Evolutionary conservation across 2,888 invertebrate species (phyloP).

Genomic region (Cantharis nigra): DNA sequence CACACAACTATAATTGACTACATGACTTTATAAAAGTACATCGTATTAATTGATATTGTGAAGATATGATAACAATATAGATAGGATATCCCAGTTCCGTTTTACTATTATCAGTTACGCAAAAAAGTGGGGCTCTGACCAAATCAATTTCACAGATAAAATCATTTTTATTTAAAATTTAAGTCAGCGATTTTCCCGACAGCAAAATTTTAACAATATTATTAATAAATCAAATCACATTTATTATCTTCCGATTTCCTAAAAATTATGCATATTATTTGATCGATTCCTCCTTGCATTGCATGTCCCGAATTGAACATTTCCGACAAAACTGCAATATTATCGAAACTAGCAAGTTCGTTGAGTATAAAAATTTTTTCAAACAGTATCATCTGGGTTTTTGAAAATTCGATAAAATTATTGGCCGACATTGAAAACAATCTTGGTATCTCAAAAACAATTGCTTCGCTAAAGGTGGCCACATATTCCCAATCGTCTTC

Average conservation of each 20-base stretch:
- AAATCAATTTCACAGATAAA: too few species aligned
- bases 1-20: not conserved
- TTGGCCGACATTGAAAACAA: slow-evolving; percentile 13
- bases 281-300: slow-evolving; percentile 7
- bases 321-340: slow-evolving; percentile 14
- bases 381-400: slow-evolving; percentile 11
- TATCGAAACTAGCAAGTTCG: slow-evolving; percentile 17
- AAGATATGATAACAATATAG: too few species aligned
- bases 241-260: not conserved
- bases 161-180: too few species aligned
- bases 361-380: slow-evolving; percentile 22
- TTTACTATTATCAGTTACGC: too few species aligned
- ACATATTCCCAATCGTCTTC: slow-evolving; percentile 1
- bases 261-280: not conserved
- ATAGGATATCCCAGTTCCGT: too few species aligned
- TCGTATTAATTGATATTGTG: too few species aligned
- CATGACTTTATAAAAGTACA: too few species aligned
- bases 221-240: not conserved
- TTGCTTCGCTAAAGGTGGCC: slow-evolving; percentile 9
- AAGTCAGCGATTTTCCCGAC: too few species aligned
- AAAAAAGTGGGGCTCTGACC: too few species aligned
- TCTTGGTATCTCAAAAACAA: slow-evolving; percentile 10
- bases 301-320: slow-evolving; percentile 20
- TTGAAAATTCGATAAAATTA: slow-evolving; percentile 13
- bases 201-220: not conserved